These are phyloP conservation scores for Caenorhabditis tropicalis DNA, from an alignment of 1,140 invertebrate species.

Conservation along the genomic window DNA sequence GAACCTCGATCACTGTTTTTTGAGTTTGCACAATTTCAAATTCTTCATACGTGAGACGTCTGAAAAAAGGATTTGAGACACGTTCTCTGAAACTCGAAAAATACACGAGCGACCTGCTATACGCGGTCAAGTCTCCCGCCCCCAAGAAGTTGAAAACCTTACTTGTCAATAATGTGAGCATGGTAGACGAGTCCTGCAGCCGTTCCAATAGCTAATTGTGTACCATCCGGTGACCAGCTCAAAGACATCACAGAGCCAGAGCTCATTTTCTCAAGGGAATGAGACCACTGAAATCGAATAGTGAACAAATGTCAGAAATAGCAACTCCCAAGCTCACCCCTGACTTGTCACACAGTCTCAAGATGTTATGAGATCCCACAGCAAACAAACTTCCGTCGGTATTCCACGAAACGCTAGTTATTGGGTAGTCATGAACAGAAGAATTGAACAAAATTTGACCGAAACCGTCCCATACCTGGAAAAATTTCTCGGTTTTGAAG, in stretches of 20 bases:
- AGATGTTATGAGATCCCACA: conserved; percentile 89
- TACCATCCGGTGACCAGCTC: conserved; percentile 92
- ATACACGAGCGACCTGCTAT: too few relatives aligned
- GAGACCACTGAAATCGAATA: conserved; percentile 81
- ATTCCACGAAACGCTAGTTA: conserved; percentile 88
- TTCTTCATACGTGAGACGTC: conserved; percentile 83
- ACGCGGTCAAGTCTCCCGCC: too few relatives aligned
- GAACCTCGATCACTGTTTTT: conserved; percentile 82
- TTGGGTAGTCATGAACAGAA: conserved; percentile 84
- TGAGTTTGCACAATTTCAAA: conserved; percentile 82
- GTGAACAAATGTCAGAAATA: not conserved
- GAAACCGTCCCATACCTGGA: conserved; percentile 85
- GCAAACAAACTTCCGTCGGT: conserved; percentile 88
- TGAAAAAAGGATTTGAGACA: too few relatives aligned
- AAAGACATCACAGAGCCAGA: conserved; percentile 86
- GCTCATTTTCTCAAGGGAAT: conserved; percentile 85
- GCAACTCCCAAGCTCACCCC: conserved; percentile 78
- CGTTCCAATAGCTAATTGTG: conserved; percentile 90
- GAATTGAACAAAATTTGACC: conserved; percentile 86
- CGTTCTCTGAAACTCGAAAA: too few relatives aligned
- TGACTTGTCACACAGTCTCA: conserved; percentile 88
- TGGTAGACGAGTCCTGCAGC: conserved; percentile 88
- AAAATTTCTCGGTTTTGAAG: too few relatives aligned
- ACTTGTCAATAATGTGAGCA: conserved; percentile 89
- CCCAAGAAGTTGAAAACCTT: conserved; percentile 60